Conservation (phyloP, 1,140 invertebrate species). For the Theocolax elegans region DNA sequence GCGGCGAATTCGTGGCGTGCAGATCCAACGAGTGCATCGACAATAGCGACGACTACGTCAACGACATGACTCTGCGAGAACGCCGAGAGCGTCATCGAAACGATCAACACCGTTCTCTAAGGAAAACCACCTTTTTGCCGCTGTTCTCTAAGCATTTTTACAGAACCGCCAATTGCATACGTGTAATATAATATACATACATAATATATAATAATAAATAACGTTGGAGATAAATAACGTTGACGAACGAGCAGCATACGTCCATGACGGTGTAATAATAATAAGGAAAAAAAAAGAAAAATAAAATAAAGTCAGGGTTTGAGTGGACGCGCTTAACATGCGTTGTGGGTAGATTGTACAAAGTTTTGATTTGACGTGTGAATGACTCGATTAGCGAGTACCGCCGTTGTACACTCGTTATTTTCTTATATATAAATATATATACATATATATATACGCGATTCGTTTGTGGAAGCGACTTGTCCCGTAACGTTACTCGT, state of each 20-base stretch:
- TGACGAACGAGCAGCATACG: background rate
- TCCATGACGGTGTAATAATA: background rate
- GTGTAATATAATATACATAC: slow-evolving; percentile 2
- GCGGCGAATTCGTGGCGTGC: slow-evolving; percentile 59
- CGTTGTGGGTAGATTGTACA: slow-evolving; percentile 26
- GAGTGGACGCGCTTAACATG: background rate
- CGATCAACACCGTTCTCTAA: slow-evolving; percentile 35
- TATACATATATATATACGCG: too few species aligned
- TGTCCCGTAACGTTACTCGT: background rate
- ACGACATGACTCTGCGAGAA: slow-evolving; percentile 51
- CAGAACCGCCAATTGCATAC: background rate
- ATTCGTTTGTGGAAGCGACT: background rate
- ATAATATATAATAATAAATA: slow-evolving; percentile 26
- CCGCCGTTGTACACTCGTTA: slow-evolving; percentile 1
- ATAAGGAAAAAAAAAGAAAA: slow-evolving; percentile 14
- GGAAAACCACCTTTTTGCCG: too few species aligned
- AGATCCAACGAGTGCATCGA: slow-evolving; percentile 47
- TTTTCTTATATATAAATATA: slow-evolving; percentile 20
- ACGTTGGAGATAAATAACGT: slow-evolving; percentile 2
- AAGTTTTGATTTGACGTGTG: slow-evolving; percentile 26
- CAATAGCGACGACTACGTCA: slow-evolving; percentile 50
- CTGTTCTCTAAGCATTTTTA: too few species aligned
- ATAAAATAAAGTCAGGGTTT: background rate
- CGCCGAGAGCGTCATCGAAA: slow-evolving; percentile 21
- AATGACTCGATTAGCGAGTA: background rate